Base-by-base conservation (phyloP, 1,140 invertebrate species). In the Halesus radiatus region DNA sequence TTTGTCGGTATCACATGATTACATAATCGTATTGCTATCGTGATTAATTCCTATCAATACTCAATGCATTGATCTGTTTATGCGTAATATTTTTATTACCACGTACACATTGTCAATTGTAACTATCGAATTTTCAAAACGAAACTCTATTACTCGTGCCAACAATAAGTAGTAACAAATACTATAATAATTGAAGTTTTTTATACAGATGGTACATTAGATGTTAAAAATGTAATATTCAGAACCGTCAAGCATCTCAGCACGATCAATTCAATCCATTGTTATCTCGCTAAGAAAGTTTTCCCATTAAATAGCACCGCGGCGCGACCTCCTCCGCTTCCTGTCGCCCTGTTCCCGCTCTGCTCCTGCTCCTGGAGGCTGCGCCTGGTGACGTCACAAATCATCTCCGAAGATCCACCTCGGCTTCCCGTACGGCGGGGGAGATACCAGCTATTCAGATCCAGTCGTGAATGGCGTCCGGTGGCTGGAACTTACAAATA, bases 361-460 rank as follows among this genome's bases (percentile, higher is more conserved):
- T 7, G n/a, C n/a, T n/a, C n/a, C n/a, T 10, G 37, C 5, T 13
- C 37, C 37, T 45, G 37, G 37, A 13, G 37, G 8, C 37, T 45
- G 8, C 13, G 37, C n/a, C 56, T 60, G 56, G 18, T 60, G 56
- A 60, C 56, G 56, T 60, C 56, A 60, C 56, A 60, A 60, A 60
- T 60, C 56, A 60, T 60, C 56, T 7, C 56, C 56, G 56, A 20
- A 60, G 37, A 60, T 60, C 56, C 20, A 60, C 56, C 37, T 22
- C 56, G 20, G 56, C 56, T 13, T 60, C 56, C 56, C 56, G 56
- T 18, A 3, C 56, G 20, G 56, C 56, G 10, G 23, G 56, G 56
- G 56, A 60, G 56, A 60, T 18, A 60, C 56, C 56, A 23, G 56
- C 56, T 60, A 60, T 60, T 60, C 56, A 60, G 56, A 60, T 60